These are phyloP conservation scores for Galleria mellonella DNA, from an alignment of 1,140 invertebrate species.

Conservation along the genomic window DNA sequence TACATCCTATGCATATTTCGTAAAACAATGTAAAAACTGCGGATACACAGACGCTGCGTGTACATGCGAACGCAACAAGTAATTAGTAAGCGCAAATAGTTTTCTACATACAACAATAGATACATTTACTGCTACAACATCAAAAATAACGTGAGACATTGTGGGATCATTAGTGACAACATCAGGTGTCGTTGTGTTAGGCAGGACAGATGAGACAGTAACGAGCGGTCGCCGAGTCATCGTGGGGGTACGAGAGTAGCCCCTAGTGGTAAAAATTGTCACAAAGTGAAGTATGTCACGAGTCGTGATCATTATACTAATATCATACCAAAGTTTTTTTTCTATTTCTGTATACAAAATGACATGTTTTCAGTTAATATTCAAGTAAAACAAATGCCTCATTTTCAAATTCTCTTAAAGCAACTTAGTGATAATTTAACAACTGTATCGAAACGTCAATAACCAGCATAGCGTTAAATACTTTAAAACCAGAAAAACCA, in stretches of 20 bases:
- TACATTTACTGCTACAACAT: neutral
- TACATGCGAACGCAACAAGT: conserved; percentile 10
- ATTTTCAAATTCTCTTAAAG: no score
- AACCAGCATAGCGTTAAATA: no score
- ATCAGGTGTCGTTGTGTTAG: conserved; percentile 27
- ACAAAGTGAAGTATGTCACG: conserved; percentile 61
- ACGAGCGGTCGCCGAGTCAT: conserved; percentile 62
- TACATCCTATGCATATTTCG: conserved; percentile 59
- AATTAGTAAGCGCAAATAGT: conserved; percentile 12
- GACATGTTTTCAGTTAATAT: neutral
- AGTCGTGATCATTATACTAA: conserved; percentile 53
- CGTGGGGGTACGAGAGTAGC: conserved; percentile 49
- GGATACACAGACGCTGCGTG: conserved; percentile 22
- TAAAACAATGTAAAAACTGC: conserved; percentile 36
- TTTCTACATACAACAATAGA: neutral
- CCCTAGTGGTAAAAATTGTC: conserved; percentile 60
- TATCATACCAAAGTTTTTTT: conserved; percentile 4
- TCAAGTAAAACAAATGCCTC: no score
- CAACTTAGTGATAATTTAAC: no score
- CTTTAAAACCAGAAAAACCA: no score
- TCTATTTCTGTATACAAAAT: conserved; percentile 4
- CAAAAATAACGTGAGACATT: conserved; percentile 14
- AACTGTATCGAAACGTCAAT: no score
- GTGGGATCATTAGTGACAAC: conserved; percentile 61
- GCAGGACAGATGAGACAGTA: conserved; percentile 55